Evolutionary conservation across 2,888 invertebrate species (phyloP).

Genomic region (Eupsilia transversa): DNA sequence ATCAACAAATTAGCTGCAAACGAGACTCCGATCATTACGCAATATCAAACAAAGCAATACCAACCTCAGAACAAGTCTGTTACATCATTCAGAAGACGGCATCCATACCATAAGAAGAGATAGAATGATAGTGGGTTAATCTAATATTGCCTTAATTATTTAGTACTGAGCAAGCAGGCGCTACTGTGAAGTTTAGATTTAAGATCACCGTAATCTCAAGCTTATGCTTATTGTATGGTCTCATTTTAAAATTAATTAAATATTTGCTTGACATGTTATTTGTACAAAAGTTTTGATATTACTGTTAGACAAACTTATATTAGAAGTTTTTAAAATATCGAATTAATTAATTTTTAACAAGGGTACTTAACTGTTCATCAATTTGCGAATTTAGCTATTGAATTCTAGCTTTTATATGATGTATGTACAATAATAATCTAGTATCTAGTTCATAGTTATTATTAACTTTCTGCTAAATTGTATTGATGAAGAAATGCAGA

Average conservation of each 20-base stretch:
- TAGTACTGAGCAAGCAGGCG: slow-evolving; percentile 12
- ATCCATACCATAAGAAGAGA: slow-evolving; percentile 89
- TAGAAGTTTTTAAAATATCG: not conserved
- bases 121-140: slow-evolving; percentile 63
- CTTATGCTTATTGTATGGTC: slow-evolving; percentile 36
- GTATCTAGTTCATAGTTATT: slow-evolving; percentile 13
- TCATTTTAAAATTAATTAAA: slow-evolving; percentile 38
- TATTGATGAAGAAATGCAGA: not conserved
- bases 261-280: not conserved
- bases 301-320: too few species aligned
- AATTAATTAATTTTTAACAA: not conserved
- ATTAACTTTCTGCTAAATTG: not conserved
- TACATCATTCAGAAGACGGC: slow-evolving; percentile 83
- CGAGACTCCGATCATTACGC: slow-evolving; percentile 92
- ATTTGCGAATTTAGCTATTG: not conserved
- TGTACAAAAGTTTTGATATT: slow-evolving; percentile 2
- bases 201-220: slow-evolving; percentile 49
- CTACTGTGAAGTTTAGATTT: slow-evolving; percentile 41
- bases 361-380: slow-evolving; percentile 12
- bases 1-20: slow-evolving; percentile 93
- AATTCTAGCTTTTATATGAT: not conserved
- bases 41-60: slow-evolving; percentile 91
- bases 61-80: slow-evolving; percentile 82
- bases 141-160: slow-evolving; percentile 49
- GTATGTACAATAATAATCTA: slow-evolving; percentile 7